Evolutionary conservation across 2,797 vertebrate species (phyloP), one percentile per base, ranked within the genome.

Genomic region (Anas capensis): DNA sequence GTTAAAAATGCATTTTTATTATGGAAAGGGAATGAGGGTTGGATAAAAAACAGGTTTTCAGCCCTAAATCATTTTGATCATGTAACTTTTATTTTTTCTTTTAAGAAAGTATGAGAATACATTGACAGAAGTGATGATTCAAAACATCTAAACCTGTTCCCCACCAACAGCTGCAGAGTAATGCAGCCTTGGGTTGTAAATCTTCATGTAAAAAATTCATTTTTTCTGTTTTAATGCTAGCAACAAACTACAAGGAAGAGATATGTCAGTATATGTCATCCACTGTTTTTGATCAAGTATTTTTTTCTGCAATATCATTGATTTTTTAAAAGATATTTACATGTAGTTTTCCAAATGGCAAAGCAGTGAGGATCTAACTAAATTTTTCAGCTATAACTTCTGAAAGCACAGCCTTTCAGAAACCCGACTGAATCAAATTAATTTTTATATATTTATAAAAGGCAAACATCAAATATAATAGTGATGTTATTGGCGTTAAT

Each of bases 361-460:
- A 51, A 72, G 3, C 5, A 72, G 8, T 46, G 46, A 53, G 49
- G 23, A 70, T 80, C 69, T 66, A 90, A 81, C n/a, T 33, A 76
- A 86, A 73, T 91, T 95, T 92, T 58, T 82, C 88, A 81, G 20
- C 40, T 38, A 8, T 11, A 60, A 48, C 54, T 71, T 85, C 69
- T 96, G 78, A 87, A 93, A 92, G 12, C 58, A 24, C 78, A 51
- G 14, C 23, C 62, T 72, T 75, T 82, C 13, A 91, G 89, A 90
- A 82, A 49, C 11, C 17, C 17, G 33, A 21, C 26, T 81, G 62
- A 92, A 68, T 88, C 33, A 80, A 44, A 16, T 95, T 72, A 85
- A 71, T 65, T 84, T 80, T 75, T 81, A 29, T 53, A 53, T 86
- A 42, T 82, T 96, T 93, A 49, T 64, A 77, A 88, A 93, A 85